These are phyloP conservation scores for Hycleus phaleratus DNA, from an alignment of 1,140 invertebrate genomes.

Conservation along the genomic window DNA sequence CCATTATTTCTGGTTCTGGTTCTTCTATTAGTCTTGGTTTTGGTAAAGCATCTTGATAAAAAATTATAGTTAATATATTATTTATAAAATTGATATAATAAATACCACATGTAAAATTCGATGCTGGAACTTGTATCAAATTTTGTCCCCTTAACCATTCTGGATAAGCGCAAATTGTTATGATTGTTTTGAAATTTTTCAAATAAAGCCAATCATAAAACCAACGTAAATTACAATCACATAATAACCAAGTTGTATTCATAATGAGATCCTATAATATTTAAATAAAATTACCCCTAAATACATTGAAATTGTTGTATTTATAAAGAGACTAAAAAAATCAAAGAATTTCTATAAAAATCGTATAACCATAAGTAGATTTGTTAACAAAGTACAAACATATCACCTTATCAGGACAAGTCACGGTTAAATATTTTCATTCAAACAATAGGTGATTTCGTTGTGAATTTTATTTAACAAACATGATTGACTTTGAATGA, in stretches of 20 bases:
- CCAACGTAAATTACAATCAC: slow-evolving; percentile 34
- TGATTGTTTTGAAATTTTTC: slow-evolving; percentile 25
- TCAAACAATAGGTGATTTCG: too few species aligned
- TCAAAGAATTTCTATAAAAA: too few species aligned
- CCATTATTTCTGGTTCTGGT: slow-evolving; percentile 70
- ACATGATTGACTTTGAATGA: too few species aligned
- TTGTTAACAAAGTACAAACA: too few species aligned
- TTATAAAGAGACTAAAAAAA: background rate
- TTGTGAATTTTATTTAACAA: too few species aligned
- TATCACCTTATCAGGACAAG: too few species aligned
- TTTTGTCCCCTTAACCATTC: slow-evolving; percentile 57
- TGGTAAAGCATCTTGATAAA: slow-evolving; percentile 59
- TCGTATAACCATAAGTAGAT: too few species aligned
- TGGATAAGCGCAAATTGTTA: slow-evolving; percentile 64
- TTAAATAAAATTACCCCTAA: background rate
- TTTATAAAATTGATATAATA: background rate
- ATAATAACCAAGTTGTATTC: slow-evolving; percentile 51
- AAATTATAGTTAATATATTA: background rate
- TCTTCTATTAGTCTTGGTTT: slow-evolving; percentile 78
- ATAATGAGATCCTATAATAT: slow-evolving; percentile 47
- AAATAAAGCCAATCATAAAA: slow-evolving; percentile 28
- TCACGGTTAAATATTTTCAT: too few species aligned
- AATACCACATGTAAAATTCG: slow-evolving; percentile 67
- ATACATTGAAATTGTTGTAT: background rate
- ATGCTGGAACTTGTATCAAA: slow-evolving; percentile 55